phyloP scores from a whole-genome alignment of 2,797 vertebrate species.

The Xenentodon cancila region DNA sequence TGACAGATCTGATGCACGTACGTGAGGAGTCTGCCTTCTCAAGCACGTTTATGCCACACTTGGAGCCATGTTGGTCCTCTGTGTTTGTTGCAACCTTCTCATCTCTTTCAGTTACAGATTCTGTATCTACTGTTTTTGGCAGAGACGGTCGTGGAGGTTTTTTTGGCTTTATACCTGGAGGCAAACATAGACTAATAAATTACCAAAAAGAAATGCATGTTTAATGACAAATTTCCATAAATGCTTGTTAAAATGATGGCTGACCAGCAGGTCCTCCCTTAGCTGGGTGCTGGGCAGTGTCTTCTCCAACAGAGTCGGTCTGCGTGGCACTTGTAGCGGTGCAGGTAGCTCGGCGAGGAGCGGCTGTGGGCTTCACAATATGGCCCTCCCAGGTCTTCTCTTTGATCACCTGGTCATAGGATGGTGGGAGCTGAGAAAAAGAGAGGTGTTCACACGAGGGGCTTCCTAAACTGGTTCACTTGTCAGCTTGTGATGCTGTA shows the following conservation, averaged over 20 bases:
- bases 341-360: conserved; percentile 76
- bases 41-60: conserved; percentile 22
- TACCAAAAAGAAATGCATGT: no score
- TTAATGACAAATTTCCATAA: background rate
- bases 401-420: conserved; percentile 95
- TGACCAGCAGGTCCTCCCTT: conserved; percentile 75
- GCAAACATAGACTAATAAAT: conserved; percentile 33
- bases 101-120: conserved; percentile 2
- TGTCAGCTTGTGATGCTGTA: no score
- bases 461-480: no score
- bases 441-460: conserved; percentile 31
- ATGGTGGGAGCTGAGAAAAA: conserved; percentile 87
- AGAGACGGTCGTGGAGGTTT: conserved; percentile 85
- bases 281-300: conserved; percentile 66
- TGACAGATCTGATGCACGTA: conserved; percentile 53
- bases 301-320: conserved; percentile 83
- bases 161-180: conserved; percentile 79
- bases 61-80: conserved; percentile 15
- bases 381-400: conserved; percentile 90
- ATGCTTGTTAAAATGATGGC: background rate
- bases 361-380: conserved; percentile 81
- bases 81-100: conserved; percentile 15
- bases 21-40: conserved; percentile 12
- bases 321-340: conserved; percentile 89
- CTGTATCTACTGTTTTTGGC: conserved; percentile 37